phyloP scores from a whole-genome alignment of 2,888 invertebrate genomes.

The Plemyria rubiginata region DNA sequence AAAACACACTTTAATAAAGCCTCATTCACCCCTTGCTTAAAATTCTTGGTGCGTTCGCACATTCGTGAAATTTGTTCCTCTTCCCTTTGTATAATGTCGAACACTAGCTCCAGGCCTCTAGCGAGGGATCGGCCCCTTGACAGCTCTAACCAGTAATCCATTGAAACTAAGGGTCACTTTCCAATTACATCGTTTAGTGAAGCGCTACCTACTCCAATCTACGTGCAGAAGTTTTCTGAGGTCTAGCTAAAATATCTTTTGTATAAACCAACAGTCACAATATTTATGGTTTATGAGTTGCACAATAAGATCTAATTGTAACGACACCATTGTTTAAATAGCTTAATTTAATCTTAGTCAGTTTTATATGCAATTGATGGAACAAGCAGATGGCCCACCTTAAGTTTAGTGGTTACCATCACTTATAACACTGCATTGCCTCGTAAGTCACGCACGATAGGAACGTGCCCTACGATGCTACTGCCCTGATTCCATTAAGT shows the following conservation, averaged over 20 bases:
- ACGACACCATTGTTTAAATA: no score
- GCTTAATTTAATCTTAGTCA: no score
- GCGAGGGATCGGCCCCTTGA: slow-evolving; percentile 56
- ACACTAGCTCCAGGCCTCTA: slow-evolving; percentile 35
- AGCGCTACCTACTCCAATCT: slow-evolving; percentile 16
- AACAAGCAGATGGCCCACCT: no score
- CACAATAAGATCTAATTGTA: no score
- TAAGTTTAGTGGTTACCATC: no score
- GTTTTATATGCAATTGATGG: no score
- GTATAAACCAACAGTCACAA: no score
- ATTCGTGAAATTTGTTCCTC: slow-evolving; percentile 69
- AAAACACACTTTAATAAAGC: slow-evolving; percentile 43
- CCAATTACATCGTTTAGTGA: slow-evolving; percentile 37
- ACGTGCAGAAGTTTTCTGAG: slow-evolving; percentile 15
- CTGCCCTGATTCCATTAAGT: no score
- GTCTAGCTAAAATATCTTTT: neutral
- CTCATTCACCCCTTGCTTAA: slow-evolving; percentile 50
- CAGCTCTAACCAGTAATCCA: slow-evolving; percentile 76
- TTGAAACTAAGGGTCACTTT: slow-evolving; percentile 71
- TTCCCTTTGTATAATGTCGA: slow-evolving; percentile 66
- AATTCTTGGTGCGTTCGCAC: slow-evolving; percentile 61
- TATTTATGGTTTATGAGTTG: no score
- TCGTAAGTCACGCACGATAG: no score
- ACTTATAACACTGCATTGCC: no score
- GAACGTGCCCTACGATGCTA: no score